phyloP scores from a whole-genome alignment of 2,888 invertebrate species.

The Erebia palarica region DNA sequence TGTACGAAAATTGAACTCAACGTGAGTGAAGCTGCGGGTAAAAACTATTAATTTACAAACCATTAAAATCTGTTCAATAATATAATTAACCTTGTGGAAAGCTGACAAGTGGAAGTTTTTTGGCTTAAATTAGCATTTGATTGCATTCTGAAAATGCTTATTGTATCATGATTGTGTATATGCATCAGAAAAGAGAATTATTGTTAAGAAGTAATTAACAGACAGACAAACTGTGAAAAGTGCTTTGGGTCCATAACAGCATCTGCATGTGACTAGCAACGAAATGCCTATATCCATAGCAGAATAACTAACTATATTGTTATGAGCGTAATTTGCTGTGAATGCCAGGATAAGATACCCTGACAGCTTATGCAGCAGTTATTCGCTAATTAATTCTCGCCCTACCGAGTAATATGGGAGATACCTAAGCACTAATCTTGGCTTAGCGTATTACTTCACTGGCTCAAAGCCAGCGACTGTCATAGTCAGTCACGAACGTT shows the following conservation, averaged over 20 bases:
- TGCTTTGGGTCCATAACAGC: neutral
- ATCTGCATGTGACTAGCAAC: slow-evolving; percentile 11
- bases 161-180: too few species aligned
- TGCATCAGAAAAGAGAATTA: too few species aligned
- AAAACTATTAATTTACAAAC: too few species aligned
- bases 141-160: too few species aligned
- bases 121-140: too few species aligned
- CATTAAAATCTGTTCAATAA: too few species aligned
- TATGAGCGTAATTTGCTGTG: slow-evolving; percentile 33
- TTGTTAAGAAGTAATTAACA: too few species aligned
- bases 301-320: slow-evolving; percentile 24
- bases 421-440: slow-evolving; percentile 38
- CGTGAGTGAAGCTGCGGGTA: too few species aligned
- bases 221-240: too few species aligned
- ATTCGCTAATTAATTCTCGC: slow-evolving; percentile 40
- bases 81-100: too few species aligned
- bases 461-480: slow-evolving; percentile 34
- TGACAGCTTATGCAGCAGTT: slow-evolving; percentile 38
- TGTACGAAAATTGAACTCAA: too few species aligned
- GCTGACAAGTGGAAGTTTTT: too few species aligned
- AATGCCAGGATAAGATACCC: slow-evolving; percentile 35
- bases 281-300: slow-evolving; percentile 13
- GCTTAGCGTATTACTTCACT: slow-evolving; percentile 35
- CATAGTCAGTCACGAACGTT: slow-evolving; percentile 30
- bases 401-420: slow-evolving; percentile 35